Conservation (phyloP, 2,113 vertebrate species). For the Bubo blakistoni region DNA sequence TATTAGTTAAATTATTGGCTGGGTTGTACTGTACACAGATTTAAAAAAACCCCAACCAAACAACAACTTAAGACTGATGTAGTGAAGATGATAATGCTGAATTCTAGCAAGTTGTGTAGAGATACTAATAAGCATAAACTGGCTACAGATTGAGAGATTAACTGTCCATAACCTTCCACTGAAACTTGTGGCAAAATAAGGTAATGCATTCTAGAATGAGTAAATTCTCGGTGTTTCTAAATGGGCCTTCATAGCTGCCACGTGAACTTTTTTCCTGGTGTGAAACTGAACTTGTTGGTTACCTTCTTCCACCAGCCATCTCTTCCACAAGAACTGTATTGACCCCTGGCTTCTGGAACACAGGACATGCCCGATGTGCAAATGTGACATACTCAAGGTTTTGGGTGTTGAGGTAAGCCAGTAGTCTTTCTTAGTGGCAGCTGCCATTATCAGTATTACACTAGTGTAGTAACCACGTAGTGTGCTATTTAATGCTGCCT, state of each 20-base stretch:
- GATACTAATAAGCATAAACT: neutral
- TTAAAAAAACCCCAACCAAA: neutral
- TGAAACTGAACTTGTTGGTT: neutral
- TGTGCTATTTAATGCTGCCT: neutral
- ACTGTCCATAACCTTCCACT: neutral
- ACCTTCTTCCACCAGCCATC: constrained; percentile 70
- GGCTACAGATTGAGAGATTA: neutral
- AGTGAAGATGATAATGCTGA: neutral
- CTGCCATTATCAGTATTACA: neutral
- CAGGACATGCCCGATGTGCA: constrained; percentile 92
- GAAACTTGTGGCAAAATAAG: neutral
- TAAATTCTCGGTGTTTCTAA: neutral
- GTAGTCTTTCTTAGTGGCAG: neutral
- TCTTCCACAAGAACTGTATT: constrained; percentile 89
- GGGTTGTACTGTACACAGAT: neutral
- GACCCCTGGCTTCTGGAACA: constrained; percentile 92
- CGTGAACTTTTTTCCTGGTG: neutral
- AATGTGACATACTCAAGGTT: constrained; percentile 90
- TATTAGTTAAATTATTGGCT: neutral
- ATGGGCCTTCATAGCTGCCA: neutral
- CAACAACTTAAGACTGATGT: neutral
- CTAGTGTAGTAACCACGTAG: neutral
- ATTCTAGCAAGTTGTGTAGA: neutral
- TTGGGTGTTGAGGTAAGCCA: constrained; percentile 82
- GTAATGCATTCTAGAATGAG: neutral